These are phyloP conservation scores for Poecilobothrus nobilitatus DNA, from an alignment of 2,888 invertebrate species.

Conservation along the genomic window DNA sequence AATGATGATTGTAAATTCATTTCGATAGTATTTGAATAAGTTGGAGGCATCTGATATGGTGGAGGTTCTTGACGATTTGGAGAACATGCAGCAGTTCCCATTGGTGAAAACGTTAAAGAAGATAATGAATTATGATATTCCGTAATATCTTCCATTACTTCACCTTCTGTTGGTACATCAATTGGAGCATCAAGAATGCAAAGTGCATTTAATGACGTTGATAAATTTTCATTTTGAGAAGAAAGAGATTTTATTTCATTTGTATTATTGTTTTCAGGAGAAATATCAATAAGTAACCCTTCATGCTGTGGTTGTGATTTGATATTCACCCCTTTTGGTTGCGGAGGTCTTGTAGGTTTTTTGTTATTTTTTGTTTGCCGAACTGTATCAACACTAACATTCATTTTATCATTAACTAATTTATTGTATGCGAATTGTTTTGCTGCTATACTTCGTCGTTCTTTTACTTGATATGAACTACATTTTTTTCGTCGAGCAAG, in stretches of 20 bases:
- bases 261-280: slow-evolving; percentile 47
- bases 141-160: slow-evolving; percentile 23
- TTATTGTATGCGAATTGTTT: slow-evolving; percentile 79
- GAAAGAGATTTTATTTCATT: slow-evolving; percentile 13
- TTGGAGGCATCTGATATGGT: slow-evolving; percentile 50
- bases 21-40: slow-evolving; percentile 48
- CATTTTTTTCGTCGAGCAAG: slow-evolving; percentile 41
- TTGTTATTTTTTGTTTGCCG: slow-evolving; percentile 24
- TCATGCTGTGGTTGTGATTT: slow-evolving; percentile 43
- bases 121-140: slow-evolving; percentile 22
- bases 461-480: slow-evolving; percentile 38
- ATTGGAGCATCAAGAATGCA: slow-evolving; percentile 68
- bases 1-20: slow-evolving; percentile 29
- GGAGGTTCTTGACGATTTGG: slow-evolving; percentile 42
- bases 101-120: slow-evolving; percentile 25
- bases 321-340: slow-evolving; percentile 30
- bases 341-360: slow-evolving; percentile 44
- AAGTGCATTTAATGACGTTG: slow-evolving; percentile 34
- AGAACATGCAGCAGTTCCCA: slow-evolving; percentile 16
- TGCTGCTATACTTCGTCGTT: slow-evolving; percentile 40
- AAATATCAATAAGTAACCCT: slow-evolving; percentile 67
- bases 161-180: slow-evolving; percentile 51
- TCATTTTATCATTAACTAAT: slow-evolving; percentile 58
- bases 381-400: slow-evolving; percentile 14
- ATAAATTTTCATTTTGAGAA: slow-evolving; percentile 20